Evolutionary conservation across 2,797 vertebrate species (phyloP), one percentile per base, ranked within the genome.

Genomic region (Gastrophryne carolinensis): DNA sequence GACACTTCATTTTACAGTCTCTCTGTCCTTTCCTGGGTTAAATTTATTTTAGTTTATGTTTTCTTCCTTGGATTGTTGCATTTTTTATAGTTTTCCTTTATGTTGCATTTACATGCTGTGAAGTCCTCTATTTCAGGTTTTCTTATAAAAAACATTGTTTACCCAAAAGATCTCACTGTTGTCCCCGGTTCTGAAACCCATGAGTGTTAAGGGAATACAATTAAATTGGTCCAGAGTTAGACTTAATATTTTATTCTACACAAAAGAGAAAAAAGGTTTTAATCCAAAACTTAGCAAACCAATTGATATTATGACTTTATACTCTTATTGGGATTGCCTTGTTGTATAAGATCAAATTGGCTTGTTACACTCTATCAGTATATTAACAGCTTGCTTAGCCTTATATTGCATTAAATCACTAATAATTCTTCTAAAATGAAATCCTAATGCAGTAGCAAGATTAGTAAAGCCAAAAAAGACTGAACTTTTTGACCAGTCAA

Each of bases 401-500:
- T 34, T 26, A 24, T 29, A 61, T 77, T 13, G 37, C 57, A 27
- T 11, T 70, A 21, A 77, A 34, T 11, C 19, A 71, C 47, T 32
- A 72, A 72, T 60, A 72, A 69, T 71, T 57, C 41, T n/a, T n/a
- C 41, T 65, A 30, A 35, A 72, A 56, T 78, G 37, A 58, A 52
- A 65, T 58, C 39, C 60, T 72, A 72, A 72, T 65, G 23, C 26
- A 65, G 19, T 65, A 56, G 52, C 50, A 17, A 58, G 37, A 17
- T 57, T 27, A 29, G 27, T 64, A 17, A 29, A 61, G 30, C 27
- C 7, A 5, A 54, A 41, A 32, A 39, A 64, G 54, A 13, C 17
- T 34, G 37, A 52, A 69, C 27, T 63, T 76, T 77, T 64, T 54
- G 21, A 70, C 34, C 49, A 57, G 74, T 71, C 58, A 77, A 72